Base-by-base conservation (phyloP, 2,888 invertebrate genomes). In the Heteromyza rotundicornis region DNA sequence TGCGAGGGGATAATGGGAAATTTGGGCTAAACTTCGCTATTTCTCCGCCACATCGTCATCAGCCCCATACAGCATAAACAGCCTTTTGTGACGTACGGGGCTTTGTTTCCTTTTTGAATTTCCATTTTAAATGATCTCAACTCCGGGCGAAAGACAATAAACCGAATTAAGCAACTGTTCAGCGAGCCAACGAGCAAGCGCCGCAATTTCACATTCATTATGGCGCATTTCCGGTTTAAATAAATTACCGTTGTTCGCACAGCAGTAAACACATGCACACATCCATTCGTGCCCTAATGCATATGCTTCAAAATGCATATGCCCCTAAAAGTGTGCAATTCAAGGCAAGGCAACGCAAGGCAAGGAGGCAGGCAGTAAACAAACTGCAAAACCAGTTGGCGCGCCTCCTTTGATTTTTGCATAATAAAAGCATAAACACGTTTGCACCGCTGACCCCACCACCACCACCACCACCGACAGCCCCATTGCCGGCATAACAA, bases 361-460 rank as follows among this genome's bases (percentile, higher is more conserved):
- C 5, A 5, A 27, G 27, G 7, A 27, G 27, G 7, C 10, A 27
- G 7, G 10, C 27, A 36, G 27, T 49, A 58, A 56, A 32, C 40
- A 61, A 52, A 52, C 32, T 8, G 55, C 22, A 47, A 44, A 19
- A 24, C 12, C 32, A 27, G 16, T 23, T 23, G 56, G 16, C 19
- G 27, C 27, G 47, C 27, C 17, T 57, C 27, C 27, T 20, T 19
- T 12, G 24, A 1, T 17, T 57, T 27, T 60, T 62, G 62, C 64
- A 62, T 65, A 63, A 62, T 63, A 60, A 65, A 63, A 59, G 57
- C 59, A 63, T 63, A 63, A 65, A 58, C 65, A 63, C 60, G 56
- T 63, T 60, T 14, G 54, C 60, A 56, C 57, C 47, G 53, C 27
- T 27, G 27, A 27, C 27, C 27, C 10, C 27, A 27, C 5, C 27